phyloP scores from a whole-genome alignment of 2,113 vertebrate genomes.

The Pollachius pollachius region DNA sequence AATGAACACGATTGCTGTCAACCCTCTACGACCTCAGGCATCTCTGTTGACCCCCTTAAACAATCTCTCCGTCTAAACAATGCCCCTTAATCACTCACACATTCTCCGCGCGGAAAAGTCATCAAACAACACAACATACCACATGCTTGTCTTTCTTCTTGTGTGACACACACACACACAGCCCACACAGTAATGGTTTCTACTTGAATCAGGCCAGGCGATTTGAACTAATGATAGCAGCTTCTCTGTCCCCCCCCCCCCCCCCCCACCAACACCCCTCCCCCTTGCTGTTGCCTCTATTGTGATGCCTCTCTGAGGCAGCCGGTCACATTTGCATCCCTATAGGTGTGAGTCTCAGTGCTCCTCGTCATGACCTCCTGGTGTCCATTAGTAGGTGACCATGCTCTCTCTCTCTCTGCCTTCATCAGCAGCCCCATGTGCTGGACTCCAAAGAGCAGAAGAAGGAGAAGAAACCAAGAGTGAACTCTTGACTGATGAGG shows the following conservation, averaged over 20 bases:
- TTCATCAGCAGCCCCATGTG: conserved; percentile 27
- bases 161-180: conserved; percentile 44
- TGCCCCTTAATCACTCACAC: conserved; percentile 60
- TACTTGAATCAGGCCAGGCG: conserved; percentile 33
- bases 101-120: conserved; percentile 49
- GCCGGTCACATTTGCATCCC: conserved; percentile 68
- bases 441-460: conserved; percentile 42
- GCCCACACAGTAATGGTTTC: not conserved
- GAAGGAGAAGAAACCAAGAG: conserved; percentile 2
- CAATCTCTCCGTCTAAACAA: conserved; percentile 50
- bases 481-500: conserved; percentile 57
- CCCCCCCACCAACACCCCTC: conserved; percentile 1
- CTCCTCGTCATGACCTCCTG: conserved; percentile 51
- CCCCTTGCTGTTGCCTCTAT: conserved; percentile 41
- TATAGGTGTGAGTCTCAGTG: conserved; percentile 56
- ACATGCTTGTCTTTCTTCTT: conserved; percentile 60
- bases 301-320: conserved; percentile 54
- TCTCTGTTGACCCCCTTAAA: conserved; percentile 56
- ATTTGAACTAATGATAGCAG: conserved; percentile 61
- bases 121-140: conserved; percentile 48
- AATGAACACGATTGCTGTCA: conserved; percentile 52
- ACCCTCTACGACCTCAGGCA: conserved; percentile 59
- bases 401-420: conserved; percentile 26
- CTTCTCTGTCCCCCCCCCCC: conserved; percentile 54
- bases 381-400: conserved; percentile 36